Evolutionary conservation across 2,113 vertebrate genomes (phyloP).

Genomic region (Anguilla japonica): DNA sequence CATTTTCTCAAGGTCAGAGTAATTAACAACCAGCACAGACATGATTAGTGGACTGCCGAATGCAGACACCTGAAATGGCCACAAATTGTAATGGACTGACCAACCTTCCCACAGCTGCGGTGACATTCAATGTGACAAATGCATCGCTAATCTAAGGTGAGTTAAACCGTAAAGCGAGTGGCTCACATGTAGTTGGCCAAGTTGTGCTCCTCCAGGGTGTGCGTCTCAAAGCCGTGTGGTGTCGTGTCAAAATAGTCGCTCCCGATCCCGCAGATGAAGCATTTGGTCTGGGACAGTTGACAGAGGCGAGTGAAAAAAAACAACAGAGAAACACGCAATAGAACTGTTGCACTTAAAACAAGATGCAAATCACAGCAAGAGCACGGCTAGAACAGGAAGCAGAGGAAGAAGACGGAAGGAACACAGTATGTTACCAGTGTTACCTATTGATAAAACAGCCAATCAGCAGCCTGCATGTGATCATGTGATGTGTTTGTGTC

Average conservation of each 20-base stretch:
- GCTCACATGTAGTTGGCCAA: slow-evolving; percentile 84
- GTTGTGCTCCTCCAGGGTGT: slow-evolving; percentile 90
- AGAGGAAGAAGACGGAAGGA: neutral
- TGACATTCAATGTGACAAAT: too few relatives aligned
- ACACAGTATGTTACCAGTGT: too few relatives aligned
- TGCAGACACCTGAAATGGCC: neutral
- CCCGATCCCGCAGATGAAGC: slow-evolving; percentile 90
- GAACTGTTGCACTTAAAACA: too few relatives aligned
- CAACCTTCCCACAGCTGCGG: neutral
- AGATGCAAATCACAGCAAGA: too few relatives aligned
- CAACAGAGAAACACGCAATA: neutral
- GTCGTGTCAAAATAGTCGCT: slow-evolving; percentile 93
- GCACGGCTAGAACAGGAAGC: too few relatives aligned
- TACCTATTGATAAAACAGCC: too few relatives aligned
- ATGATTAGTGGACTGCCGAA: neutral
- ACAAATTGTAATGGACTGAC: neutral
- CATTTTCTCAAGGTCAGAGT: neutral
- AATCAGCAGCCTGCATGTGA: too few relatives aligned
- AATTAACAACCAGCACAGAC: neutral
- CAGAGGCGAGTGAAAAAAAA: neutral
- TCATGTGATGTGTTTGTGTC: too few relatives aligned
- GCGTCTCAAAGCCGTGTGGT: slow-evolving; percentile 88
- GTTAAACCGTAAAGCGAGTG: too few relatives aligned
- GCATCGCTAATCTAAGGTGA: too few relatives aligned
- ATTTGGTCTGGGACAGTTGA: slow-evolving; percentile 78